Evolutionary conservation across 2,113 vertebrate genomes (phyloP).

Genomic region (Anser brachyrhynchus): DNA sequence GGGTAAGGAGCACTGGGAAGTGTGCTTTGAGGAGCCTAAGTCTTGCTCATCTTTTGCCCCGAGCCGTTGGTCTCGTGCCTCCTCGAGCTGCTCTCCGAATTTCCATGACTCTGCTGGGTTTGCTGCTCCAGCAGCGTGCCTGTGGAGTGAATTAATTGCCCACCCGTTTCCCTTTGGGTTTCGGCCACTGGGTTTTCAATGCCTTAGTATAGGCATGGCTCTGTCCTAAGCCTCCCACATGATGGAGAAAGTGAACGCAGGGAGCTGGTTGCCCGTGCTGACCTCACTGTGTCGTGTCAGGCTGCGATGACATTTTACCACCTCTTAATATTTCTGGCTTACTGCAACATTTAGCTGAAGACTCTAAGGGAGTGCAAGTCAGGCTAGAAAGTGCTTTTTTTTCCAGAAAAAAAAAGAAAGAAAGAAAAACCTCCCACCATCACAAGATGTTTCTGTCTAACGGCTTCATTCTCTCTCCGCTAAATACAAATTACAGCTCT

Average conservation of each 20-base stretch:
- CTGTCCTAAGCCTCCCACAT: rapidly evolving
- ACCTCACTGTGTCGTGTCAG: not conserved
- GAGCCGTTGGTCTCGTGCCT: not conserved
- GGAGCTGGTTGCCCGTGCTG: not conserved
- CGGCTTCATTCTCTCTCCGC: slow-evolving; percentile 48
- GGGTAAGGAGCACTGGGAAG: rapidly evolving
- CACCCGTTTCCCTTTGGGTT: not conserved
- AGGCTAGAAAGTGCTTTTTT: slow-evolving; percentile 12
- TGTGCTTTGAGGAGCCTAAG: rapidly evolving
- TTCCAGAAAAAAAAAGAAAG: not conserved
- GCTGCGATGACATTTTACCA: not conserved
- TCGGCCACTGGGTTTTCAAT: not conserved
- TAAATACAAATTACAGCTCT: slow-evolving; percentile 66
- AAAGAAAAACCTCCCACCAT: slow-evolving; percentile 47
- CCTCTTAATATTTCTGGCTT: not conserved
- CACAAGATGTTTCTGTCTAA: slow-evolving; percentile 74
- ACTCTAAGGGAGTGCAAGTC: not conserved
- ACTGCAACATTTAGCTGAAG: not conserved
- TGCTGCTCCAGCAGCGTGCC: not conserved
- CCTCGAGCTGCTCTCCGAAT: not conserved
- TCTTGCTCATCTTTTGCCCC: not conserved
- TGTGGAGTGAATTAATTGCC: not conserved
- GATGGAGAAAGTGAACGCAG: not conserved
- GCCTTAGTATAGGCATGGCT: slow-evolving; percentile 30
- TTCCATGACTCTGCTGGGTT: not conserved